These are phyloP conservation scores for Dryomyza anilis DNA, from an alignment of 2,888 invertebrate genomes.

Conservation along the genomic window DNA sequence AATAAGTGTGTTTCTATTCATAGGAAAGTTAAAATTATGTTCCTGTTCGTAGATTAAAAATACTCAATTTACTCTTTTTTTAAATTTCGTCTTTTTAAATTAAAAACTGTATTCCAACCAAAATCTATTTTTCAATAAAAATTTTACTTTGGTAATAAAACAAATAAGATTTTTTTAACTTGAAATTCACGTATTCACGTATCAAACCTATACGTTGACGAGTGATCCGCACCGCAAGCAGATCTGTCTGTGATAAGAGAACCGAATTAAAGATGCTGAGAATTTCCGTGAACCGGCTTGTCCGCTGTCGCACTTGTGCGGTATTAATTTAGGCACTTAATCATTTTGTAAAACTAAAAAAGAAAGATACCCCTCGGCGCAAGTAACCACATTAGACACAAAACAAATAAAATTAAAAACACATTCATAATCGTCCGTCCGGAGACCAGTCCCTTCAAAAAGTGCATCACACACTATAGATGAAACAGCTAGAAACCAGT, in stretches of 20 bases:
- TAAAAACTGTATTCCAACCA: too few species aligned
- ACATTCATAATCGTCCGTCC: constrained; percentile 18
- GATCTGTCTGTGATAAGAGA: not conserved
- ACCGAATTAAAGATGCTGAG: not conserved
- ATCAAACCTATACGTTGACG: too few species aligned
- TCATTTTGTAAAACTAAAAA: not conserved
- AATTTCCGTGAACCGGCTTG: not conserved
- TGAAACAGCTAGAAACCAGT: constrained; percentile 41
- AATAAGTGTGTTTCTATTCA: too few species aligned
- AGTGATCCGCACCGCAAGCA: too few species aligned
- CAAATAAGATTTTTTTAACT: too few species aligned
- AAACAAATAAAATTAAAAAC: constrained; percentile 27
- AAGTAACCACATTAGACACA: constrained; percentile 13
- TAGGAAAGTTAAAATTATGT: too few species aligned
- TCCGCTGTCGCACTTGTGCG: not conserved
- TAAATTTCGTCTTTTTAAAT: too few species aligned
- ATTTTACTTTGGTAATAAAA: too few species aligned
- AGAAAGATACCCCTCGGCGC: not conserved
- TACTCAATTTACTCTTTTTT: too few species aligned
- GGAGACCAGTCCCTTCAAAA: not conserved
- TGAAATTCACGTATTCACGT: too few species aligned
- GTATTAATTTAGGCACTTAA: constrained; percentile 4
- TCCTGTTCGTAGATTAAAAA: too few species aligned
- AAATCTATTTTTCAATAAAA: too few species aligned
- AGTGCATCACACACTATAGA: not conserved